phyloP scores from a whole-genome alignment of 2,797 vertebrate genomes.

The Rachycentron canadum region DNA sequence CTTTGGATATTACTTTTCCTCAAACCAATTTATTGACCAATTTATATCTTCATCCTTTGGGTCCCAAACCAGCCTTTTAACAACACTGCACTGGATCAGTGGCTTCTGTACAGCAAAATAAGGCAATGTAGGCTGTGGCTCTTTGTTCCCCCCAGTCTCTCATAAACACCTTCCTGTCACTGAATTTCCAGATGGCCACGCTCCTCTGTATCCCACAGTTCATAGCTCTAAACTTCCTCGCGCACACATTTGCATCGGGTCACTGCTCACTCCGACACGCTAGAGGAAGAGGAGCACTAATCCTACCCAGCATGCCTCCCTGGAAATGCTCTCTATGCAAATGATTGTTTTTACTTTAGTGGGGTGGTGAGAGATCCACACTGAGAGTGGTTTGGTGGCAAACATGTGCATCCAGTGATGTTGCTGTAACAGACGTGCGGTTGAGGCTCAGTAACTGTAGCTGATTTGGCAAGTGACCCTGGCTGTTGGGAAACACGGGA shows the following conservation, averaged over 20 bases:
- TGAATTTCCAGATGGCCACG: slow-evolving; percentile 84
- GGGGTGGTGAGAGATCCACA: neutral
- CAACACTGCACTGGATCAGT: slow-evolving; percentile 49
- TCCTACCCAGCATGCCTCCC: slow-evolving; percentile 73
- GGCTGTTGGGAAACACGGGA: slow-evolving; percentile 65
- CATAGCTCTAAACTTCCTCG: slow-evolving; percentile 74
- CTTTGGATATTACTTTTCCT: slow-evolving; percentile 26
- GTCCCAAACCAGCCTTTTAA: slow-evolving; percentile 47
- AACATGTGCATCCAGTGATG: slow-evolving; percentile 21
- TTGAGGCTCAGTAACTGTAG: slow-evolving; percentile 21
- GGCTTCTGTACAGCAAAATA: slow-evolving; percentile 67
- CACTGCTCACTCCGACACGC: slow-evolving; percentile 79
- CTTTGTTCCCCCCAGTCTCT: slow-evolving; percentile 62
- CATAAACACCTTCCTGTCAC: slow-evolving; percentile 76
- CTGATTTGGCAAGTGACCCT: slow-evolving; percentile 44
- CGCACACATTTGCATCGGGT: slow-evolving; percentile 81
- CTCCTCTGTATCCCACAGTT: slow-evolving; percentile 72
- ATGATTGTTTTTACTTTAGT: slow-evolving; percentile 44
- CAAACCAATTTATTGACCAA: slow-evolving; percentile 29
- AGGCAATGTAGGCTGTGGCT: slow-evolving; percentile 64
- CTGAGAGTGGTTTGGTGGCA: slow-evolving; percentile 38
- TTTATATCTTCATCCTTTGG: slow-evolving; percentile 36
- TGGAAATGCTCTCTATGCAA: slow-evolving; percentile 76
- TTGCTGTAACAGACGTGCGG: slow-evolving; percentile 26
- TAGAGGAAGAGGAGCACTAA: slow-evolving; percentile 71